phyloP scores from a whole-genome alignment of 2,888 invertebrate genomes.

The Apamea crenata region DNA sequence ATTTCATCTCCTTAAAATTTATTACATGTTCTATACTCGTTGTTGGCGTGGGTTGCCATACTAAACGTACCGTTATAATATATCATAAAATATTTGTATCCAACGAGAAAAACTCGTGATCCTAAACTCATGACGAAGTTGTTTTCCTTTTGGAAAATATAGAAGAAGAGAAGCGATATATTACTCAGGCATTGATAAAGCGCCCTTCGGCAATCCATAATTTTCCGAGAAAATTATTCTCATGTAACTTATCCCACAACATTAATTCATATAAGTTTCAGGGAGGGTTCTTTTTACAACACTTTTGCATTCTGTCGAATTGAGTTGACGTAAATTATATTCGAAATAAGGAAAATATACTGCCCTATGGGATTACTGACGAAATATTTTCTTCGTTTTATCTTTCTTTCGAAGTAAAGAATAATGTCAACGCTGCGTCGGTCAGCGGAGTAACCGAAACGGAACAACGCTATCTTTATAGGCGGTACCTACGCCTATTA shows the following conservation, averaged over 20 bases:
- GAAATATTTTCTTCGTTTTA: constrained; percentile 66
- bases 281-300: constrained; percentile 58
- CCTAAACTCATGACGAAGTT: constrained; percentile 71
- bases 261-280: constrained; percentile 72
- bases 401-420: constrained; percentile 62
- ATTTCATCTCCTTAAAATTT: constrained; percentile 1
- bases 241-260: constrained; percentile 70
- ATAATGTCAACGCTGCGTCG: constrained; percentile 70
- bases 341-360: constrained; percentile 62
- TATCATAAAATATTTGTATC: constrained; percentile 59
- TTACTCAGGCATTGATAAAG: constrained; percentile 80
- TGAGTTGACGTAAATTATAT: constrained; percentile 53
- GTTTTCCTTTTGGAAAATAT: constrained; percentile 71
- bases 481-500: constrained; percentile 70
- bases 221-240: constrained; percentile 75
- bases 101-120: constrained; percentile 61
- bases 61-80: constrained; percentile 23
- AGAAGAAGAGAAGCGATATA: constrained; percentile 72
- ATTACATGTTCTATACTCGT: neutral
- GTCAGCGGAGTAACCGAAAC: constrained; percentile 71
- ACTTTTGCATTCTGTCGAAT: constrained; percentile 62
- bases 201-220: constrained; percentile 77
- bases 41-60: no score
- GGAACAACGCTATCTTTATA: constrained; percentile 73
- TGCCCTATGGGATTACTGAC: constrained; percentile 48